Base-by-base conservation (phyloP, 37 sponge, comb jelly and placozoan genomes). In the Hexactinellida sp. region DNA sequence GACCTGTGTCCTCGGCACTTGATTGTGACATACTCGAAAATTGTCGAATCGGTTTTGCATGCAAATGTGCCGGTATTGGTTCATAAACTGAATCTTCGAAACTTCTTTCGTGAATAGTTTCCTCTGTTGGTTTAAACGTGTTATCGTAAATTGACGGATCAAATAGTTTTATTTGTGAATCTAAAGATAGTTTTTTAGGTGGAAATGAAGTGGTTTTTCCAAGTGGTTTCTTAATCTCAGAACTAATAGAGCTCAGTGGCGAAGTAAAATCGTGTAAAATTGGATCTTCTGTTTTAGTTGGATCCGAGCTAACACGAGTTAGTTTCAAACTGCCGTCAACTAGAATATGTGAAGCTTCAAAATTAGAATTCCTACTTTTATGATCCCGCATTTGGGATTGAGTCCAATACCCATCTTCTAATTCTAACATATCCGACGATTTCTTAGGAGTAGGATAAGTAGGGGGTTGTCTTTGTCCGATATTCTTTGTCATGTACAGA, bases 381-480 rank as follows among this genome's bases (percentile, higher is more conserved):
- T 23, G 76, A 21, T 63, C 28, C 30, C 5, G 3, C 25, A 28
- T 23, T 63, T 63, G 76, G 25, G 34, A 7, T 28, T 63, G 76
- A 21, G 76, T 63, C 76, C 76, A 63, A n/a, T 63, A 63, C 28
- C 76, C 76, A 63, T 63, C 76, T 25, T 63, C 76, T 28, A 63
- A n/a, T 63, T 63, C 76, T 28, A 63, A 28, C 76, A 63, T 32
- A 7, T 63, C 76, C 3, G 32, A 7, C 3, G 3, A 1, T n/a
- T n/a, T 7, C 34, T n/a, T 63, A 23, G 76, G 76, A 23, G 3
- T 63, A 3, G 3, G 76, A 63, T 25, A 63, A 21, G 3, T 63
- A 7, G 76, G 76, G 13, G 76, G 3, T 25, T n/a, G 30, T 23
- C 76, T 63, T 23, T 63, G 76, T 32, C 76, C 76, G 34, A 63